phyloP scores from a whole-genome alignment of 2,888 invertebrate genomes.

The Eucera pruinosa region DNA sequence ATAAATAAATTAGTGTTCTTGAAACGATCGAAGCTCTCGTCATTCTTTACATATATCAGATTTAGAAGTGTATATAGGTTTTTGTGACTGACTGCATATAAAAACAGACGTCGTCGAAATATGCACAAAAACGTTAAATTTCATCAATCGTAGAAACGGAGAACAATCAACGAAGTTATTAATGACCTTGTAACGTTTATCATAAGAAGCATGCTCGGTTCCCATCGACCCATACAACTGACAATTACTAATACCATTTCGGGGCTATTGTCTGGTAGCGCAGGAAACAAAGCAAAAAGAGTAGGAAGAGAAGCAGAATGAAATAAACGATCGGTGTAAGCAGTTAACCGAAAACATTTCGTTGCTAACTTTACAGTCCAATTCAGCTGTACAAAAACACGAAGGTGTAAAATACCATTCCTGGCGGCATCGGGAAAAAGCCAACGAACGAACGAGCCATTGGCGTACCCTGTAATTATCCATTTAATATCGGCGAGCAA shows the following conservation, averaged over 20 bases:
- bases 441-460: constrained; percentile 6
- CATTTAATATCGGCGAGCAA: constrained; percentile 41
- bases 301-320: background rate
- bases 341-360: constrained; percentile 11
- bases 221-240: background rate
- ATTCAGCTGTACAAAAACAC: constrained; percentile 4
- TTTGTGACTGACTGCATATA: too few species aligned
- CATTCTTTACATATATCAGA: too few species aligned
- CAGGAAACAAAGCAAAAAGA: too few species aligned
- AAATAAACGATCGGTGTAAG: background rate
- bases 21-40: too few species aligned
- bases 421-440: background rate
- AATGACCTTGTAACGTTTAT: too few species aligned
- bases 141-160: too few species aligned
- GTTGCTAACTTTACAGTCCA: background rate
- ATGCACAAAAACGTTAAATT: too few species aligned
- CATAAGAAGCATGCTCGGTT: background rate
- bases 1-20: too few species aligned
- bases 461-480: constrained; percentile 40
- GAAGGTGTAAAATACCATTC: constrained; percentile 24
- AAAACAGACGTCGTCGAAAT: too few species aligned
- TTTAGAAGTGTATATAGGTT: too few species aligned
- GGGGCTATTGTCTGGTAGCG: too few species aligned
- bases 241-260: constrained; percentile 18
- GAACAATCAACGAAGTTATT: too few species aligned